A percentile compares a stretch with the other conserved stretches of the same genome.
phyloP scores from a whole-genome alignment of 2,797 vertebrate genomes.

The Agapornis canus region DNA sequence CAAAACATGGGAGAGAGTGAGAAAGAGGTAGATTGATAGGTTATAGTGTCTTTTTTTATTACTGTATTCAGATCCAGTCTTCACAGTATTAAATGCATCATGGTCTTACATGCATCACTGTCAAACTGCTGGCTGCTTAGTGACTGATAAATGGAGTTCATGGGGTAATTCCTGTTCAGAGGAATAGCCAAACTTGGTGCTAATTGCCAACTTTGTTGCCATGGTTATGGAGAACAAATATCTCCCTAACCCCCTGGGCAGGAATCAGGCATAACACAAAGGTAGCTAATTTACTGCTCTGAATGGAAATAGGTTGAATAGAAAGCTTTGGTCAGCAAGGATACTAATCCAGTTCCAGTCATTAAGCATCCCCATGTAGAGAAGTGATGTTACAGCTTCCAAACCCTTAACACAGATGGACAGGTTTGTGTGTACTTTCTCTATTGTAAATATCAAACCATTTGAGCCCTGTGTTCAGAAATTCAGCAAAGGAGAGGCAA shows the following conservation, averaged over 20 bases:
- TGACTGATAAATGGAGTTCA: background rate
- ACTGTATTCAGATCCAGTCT: background rate
- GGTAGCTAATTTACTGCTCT: background rate
- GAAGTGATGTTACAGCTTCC: background rate
- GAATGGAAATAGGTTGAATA: background rate
- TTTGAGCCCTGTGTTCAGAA: background rate
- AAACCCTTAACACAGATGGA: background rate
- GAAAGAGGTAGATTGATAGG: background rate
- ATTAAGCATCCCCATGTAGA: background rate
- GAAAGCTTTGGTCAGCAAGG: slow-evolving; percentile 17
- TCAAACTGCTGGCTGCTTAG: background rate
- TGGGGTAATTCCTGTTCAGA: background rate
- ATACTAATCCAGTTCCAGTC: background rate
- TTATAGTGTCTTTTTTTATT: background rate
- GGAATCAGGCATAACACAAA: background rate
- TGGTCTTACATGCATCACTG: background rate
- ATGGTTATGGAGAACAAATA: slow-evolving; percentile 22
- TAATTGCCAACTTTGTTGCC: slow-evolving; percentile 14
- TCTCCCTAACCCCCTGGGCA: background rate
- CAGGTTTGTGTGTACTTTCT: background rate
- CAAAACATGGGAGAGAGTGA: background rate
- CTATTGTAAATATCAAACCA: background rate
- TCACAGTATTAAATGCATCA: background rate
- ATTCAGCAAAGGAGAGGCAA: background rate
- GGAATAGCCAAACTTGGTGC: background rate